phyloP scores from a whole-genome alignment of 2,113 vertebrate genomes.

The Lonchura striata region DNA sequence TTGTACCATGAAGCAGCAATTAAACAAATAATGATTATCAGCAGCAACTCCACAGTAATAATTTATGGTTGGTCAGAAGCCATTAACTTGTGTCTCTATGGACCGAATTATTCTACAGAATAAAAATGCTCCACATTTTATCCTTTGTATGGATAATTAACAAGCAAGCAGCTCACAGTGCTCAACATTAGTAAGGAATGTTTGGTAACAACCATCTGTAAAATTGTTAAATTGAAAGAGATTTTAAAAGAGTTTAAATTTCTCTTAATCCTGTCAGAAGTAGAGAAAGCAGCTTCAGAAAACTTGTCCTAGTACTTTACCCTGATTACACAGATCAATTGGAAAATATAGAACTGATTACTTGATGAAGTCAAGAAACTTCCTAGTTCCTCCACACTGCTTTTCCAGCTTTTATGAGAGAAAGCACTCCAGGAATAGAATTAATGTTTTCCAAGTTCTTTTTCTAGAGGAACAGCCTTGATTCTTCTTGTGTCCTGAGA shows the following conservation, averaged over 20 bases:
- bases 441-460: background rate
- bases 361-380: background rate
- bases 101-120: background rate
- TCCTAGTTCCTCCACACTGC: background rate
- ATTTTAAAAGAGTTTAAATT: background rate
- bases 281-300: background rate
- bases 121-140: background rate
- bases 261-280: background rate
- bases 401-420: background rate
- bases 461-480: background rate
- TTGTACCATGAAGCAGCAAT: background rate
- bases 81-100: background rate
- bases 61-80: background rate
- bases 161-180: background rate
- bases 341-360: background rate
- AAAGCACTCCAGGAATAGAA: background rate
- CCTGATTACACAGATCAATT: background rate
- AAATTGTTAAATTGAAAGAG: background rate
- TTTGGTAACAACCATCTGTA: background rate
- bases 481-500: background rate
- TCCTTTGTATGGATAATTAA: background rate
- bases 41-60: background rate
- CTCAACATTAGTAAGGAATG: background rate
- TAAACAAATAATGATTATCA: background rate
- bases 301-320: background rate